phyloP scores from a whole-genome alignment of 2,113 vertebrate species.

The Atlantisia rogersi region DNA sequence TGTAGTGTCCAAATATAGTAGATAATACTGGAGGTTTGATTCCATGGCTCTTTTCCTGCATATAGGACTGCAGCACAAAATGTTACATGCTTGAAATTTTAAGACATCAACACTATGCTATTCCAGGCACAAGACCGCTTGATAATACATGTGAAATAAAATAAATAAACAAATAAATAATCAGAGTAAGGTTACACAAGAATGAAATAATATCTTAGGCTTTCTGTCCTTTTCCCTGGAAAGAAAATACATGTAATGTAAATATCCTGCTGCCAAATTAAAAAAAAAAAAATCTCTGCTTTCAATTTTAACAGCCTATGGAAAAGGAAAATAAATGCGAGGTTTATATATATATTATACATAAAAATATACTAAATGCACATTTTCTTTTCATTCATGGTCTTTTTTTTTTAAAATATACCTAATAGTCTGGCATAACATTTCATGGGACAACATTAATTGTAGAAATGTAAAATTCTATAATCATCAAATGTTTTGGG shows the following conservation, averaged over 20 bases:
- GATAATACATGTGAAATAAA: not conserved
- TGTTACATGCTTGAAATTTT: not conserved
- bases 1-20: not conserved
- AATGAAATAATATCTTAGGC: not conserved
- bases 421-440: not conserved
- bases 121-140: not conserved
- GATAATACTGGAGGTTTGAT: not conserved
- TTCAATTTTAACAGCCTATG: not conserved
- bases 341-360: not conserved
- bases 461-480: no score
- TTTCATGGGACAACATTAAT: not conserved
- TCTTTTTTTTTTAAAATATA: not conserved
- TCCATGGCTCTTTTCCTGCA: not conserved
- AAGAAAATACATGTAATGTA: not conserved
- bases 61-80: not conserved
- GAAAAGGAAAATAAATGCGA: not conserved
- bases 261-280: not conserved
- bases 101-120: not conserved
- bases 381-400: not conserved
- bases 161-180: not conserved
- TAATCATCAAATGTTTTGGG: no score
- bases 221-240: not conserved
- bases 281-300: not conserved
- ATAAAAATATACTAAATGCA: not conserved
- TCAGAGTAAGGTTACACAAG: accelerated